Conservation (phyloP, 2,797 vertebrate species). For the Peromyscus melanophrys region DNA sequence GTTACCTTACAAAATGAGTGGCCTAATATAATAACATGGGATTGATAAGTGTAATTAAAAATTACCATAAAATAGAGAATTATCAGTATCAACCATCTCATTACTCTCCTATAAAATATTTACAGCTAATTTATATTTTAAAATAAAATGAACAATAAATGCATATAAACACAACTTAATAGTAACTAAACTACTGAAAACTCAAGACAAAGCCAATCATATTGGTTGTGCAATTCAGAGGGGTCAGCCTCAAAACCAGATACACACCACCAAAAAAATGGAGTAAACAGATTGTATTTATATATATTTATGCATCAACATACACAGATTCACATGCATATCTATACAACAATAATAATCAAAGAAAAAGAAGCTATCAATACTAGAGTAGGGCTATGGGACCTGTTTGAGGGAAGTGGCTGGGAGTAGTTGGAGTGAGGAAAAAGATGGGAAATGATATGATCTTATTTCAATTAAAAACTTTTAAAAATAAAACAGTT, state of each 20-base stretch:
- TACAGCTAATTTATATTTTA: not conserved
- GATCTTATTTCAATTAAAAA: not conserved
- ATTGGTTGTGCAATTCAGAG: not conserved
- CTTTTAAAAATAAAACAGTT: not conserved
- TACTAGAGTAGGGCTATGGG: not conserved
- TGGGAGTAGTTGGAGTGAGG: accelerated
- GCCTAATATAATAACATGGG: not conserved
- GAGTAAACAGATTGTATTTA: not conserved
- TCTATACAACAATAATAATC: not conserved
- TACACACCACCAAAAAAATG: not conserved
- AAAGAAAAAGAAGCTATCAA: not conserved
- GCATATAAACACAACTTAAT: not conserved
- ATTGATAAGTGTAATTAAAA: not conserved
- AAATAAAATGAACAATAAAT: not conserved
- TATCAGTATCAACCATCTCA: not conserved
- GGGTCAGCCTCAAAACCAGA: not conserved
- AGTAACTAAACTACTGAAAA: not conserved
- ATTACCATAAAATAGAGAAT: conserved; percentile 15
- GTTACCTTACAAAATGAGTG: not conserved
- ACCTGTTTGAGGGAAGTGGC: not conserved
- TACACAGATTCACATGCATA: not conserved
- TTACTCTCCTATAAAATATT: not conserved
- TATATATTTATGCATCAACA: not conserved
- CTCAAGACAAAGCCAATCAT: not conserved
- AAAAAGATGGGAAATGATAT: not conserved